These are phyloP conservation scores for Monopterus albus DNA, from an alignment of 2,113 vertebrate genomes.

Conservation along the genomic window DNA sequence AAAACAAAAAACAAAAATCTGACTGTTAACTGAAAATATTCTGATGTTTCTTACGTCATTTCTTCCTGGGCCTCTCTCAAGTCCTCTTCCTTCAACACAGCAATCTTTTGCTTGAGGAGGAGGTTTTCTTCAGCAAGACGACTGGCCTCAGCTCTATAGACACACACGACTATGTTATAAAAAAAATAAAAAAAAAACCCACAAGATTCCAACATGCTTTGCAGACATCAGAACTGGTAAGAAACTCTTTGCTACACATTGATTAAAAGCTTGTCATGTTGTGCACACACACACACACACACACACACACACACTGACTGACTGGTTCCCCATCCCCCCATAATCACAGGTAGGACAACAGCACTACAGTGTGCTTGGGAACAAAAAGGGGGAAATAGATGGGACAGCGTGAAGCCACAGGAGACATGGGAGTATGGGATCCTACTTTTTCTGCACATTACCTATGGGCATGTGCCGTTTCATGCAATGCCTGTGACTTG, in stretches of 20 bases:
- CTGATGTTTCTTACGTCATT: constrained; percentile 81
- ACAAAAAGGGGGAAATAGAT: neutral
- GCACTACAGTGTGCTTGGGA: neutral
- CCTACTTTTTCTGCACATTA: constrained; percentile 79
- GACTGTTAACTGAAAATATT: neutral
- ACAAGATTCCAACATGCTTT: no score
- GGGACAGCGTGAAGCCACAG: constrained; percentile 38
- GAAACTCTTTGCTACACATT: neutral
- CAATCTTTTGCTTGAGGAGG: constrained; percentile 83
- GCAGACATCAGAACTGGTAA: no score
- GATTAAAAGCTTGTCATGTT: constrained; percentile 1
- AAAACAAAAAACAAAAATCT: no score
- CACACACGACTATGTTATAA: neutral
- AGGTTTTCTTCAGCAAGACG: constrained; percentile 88
- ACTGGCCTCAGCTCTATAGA: constrained; percentile 84
- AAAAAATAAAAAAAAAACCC: no score
- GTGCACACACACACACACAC: no score
- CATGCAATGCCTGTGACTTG: constrained; percentile 81
- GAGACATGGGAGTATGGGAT: constrained; percentile 26
- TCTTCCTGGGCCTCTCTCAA: constrained; percentile 84
- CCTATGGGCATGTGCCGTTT: constrained; percentile 87
- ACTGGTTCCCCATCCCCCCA: no score
- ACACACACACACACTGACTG: no score
- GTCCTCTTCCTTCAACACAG: constrained; percentile 85
- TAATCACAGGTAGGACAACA: neutral